Percentiles rank a stretch among this genome's conserved stretches.
These are phyloP conservation scores for Pteropus rufus DNA, from an alignment of 2,797 vertebrate genomes.

Conservation along the genomic window DNA sequence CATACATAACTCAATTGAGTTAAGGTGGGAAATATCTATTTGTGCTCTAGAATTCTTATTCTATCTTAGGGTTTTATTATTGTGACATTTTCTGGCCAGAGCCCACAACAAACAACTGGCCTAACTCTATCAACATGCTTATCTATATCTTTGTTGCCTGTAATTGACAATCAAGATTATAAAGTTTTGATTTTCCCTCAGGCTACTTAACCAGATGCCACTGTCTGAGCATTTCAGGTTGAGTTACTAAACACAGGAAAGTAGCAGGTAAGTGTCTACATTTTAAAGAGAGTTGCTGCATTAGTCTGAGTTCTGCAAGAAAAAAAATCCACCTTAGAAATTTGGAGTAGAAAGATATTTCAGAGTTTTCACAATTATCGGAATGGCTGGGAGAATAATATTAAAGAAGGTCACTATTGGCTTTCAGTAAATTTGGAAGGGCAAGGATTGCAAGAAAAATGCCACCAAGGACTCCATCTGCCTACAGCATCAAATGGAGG, in stretches of 20 bases:
- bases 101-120: not conserved
- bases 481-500: not conserved
- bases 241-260: not conserved
- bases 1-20: not conserved
- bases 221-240: not conserved
- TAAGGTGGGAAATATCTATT: not conserved
- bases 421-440: conserved; percentile 12
- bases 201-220: not conserved
- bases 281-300: not conserved
- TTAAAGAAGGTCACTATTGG: not conserved
- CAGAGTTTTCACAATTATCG: not conserved
- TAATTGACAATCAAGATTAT: not conserved
- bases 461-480: not conserved
- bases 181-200: not conserved
- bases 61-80: not conserved
- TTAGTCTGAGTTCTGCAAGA: not conserved
- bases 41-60: not conserved
- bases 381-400: not conserved
- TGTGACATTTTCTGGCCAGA: not conserved
- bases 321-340: not conserved
- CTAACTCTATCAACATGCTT: not conserved
- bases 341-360: not conserved
- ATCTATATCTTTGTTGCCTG: not conserved
- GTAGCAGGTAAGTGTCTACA: not conserved
- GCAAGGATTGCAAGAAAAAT: not conserved